These are phyloP conservation scores for Saccostrea cuccullata DNA, from an alignment of 1,140 invertebrate genomes.

Conservation along the genomic window DNA sequence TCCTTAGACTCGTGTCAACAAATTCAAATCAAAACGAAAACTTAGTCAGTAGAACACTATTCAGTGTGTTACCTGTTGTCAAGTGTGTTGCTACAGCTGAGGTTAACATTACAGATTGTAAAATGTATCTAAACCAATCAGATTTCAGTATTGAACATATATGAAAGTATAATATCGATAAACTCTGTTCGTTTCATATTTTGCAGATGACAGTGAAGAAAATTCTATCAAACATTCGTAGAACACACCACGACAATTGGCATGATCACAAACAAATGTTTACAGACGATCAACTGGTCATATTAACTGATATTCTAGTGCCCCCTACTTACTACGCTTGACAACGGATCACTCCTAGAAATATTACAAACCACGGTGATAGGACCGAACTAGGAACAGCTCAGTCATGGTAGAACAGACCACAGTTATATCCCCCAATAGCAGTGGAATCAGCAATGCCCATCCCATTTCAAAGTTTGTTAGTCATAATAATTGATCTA, in stretches of 20 bases:
- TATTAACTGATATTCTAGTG: constrained; percentile 92
- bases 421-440: neutral
- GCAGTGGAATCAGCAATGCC: too few species aligned
- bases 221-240: constrained; percentile 92
- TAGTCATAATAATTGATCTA: too few species aligned
- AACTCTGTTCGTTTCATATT: neutral
- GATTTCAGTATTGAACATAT: too few species aligned
- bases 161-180: too few species aligned
- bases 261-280: constrained; percentile 91
- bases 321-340: constrained; percentile 91
- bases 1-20: too few species aligned
- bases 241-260: constrained; percentile 96
- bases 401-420: neutral
- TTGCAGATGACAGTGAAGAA: constrained; percentile 88
- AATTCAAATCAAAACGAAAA: too few species aligned
- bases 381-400: neutral
- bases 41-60: too few species aligned
- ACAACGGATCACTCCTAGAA: neutral
- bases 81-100: too few species aligned
- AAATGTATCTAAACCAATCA: too few species aligned
- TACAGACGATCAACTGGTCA: constrained; percentile 91
- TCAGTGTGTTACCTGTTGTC: too few species aligned
- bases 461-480: too few species aligned
- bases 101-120: too few species aligned
- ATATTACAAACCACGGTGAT: neutral